A percentile compares a stretch with the other conserved stretches of the same genome.
Conservation (phyloP, 92 coral and sea anemone genomes). For the Umimayanthus chanpuru region DNA sequence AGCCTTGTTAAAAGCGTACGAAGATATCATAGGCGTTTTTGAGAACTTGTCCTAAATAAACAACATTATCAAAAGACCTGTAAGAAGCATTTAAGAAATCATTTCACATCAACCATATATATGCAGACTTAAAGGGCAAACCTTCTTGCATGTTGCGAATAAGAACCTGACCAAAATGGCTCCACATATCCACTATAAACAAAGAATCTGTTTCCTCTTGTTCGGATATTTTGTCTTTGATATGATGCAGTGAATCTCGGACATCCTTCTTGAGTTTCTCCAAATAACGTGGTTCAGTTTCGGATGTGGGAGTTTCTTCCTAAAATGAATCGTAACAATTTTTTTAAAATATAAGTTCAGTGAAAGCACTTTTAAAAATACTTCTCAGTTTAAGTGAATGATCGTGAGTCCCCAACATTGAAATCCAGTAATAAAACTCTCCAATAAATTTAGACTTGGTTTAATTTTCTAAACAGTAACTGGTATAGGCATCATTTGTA, state of each 20-base stretch:
- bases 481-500: too few relatives aligned
- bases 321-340: neutral
- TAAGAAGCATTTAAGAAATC: neutral
- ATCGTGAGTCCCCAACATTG: too few relatives aligned
- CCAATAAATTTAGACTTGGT: too few relatives aligned
- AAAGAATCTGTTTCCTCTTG: neutral
- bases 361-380: too few relatives aligned
- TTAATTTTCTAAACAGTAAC: too few relatives aligned
- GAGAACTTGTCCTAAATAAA: too few relatives aligned
- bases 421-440: too few relatives aligned
- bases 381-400: too few relatives aligned
- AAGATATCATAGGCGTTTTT: too few relatives aligned
- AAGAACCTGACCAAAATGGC: constrained; percentile 25
- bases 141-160: constrained; percentile 12
- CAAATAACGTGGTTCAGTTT: neutral
- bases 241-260: neutral
- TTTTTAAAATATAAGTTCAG: too few relatives aligned
- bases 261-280: constrained; percentile 11
- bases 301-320: neutral
- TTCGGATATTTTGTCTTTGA: constrained; percentile 9
- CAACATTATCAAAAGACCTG: too few relatives aligned
- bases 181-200: constrained; percentile 6
- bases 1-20: too few relatives aligned
- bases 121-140: neutral
- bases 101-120: neutral